Evolutionary conservation across 2,797 vertebrate species (phyloP).

Genomic region (Tamandua tetradactyla): DNA sequence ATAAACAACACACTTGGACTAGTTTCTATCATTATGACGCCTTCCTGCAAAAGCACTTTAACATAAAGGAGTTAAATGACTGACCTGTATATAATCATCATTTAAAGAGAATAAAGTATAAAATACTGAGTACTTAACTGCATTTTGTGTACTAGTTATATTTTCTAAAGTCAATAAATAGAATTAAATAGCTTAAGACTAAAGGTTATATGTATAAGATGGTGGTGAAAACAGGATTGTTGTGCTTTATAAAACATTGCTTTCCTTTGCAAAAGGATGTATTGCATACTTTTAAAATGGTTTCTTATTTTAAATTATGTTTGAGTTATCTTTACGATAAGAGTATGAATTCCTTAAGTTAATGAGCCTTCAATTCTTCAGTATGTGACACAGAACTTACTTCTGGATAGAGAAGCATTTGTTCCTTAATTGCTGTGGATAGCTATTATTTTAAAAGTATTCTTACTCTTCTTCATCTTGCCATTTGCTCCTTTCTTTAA

Average conservation of each 20-base stretch:
- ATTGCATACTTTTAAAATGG: not conserved
- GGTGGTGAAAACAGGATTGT: not conserved
- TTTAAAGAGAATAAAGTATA: conserved; percentile 12
- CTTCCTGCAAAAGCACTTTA: conserved; percentile 25
- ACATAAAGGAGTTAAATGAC: not conserved
- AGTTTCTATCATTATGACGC: not conserved
- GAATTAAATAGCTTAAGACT: not conserved
- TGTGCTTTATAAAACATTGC: not conserved
- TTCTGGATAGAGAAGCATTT: not conserved
- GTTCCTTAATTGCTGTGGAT: not conserved
- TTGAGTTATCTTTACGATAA: not conserved
- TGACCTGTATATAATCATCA: not conserved
- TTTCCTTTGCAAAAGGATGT: not conserved
- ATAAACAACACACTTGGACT: not conserved
- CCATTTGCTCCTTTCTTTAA: not conserved
- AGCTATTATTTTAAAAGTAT: not conserved
- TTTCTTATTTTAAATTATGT: conserved; percentile 25
- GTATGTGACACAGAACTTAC: not conserved
- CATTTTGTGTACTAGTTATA: not conserved
- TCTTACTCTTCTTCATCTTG: not conserved
- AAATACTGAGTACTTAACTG: not conserved
- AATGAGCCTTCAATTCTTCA: not conserved
- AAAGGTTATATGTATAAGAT: not conserved
- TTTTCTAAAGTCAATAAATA: not conserved
- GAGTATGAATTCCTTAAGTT: not conserved